Conservation (phyloP, 2,888 invertebrate species). For the Calliopum simillimum region DNA sequence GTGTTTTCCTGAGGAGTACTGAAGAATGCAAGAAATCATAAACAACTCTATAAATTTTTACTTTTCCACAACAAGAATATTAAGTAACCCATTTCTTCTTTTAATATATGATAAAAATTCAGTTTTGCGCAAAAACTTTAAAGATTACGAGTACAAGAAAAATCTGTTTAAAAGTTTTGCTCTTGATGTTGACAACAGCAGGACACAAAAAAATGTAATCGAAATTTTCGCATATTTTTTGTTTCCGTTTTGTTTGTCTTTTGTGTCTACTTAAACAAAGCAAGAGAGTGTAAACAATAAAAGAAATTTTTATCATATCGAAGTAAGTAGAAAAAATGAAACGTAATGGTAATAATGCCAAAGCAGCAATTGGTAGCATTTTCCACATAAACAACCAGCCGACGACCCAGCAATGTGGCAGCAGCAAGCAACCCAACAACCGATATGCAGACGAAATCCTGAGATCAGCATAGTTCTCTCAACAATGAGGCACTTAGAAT, state of each 20-base stretch:
- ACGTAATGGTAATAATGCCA: conserved; percentile 10
- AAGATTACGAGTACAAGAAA: too few relatives aligned
- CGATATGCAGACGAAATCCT: too few relatives aligned
- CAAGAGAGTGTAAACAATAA: background rate
- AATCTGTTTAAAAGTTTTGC: too few relatives aligned
- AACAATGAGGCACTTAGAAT: background rate
- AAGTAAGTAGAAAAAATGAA: background rate
- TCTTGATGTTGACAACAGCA: background rate
- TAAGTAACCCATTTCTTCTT: too few relatives aligned
- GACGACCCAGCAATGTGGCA: too few relatives aligned
- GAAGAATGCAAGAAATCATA: too few relatives aligned
- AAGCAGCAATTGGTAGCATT: conserved; percentile 14
- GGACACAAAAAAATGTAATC: conserved; percentile 2
- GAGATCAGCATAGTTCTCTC: background rate
- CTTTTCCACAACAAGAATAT: too few relatives aligned
- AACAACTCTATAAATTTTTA: too few relatives aligned
- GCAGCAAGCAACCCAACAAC: background rate
- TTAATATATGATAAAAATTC: too few relatives aligned
- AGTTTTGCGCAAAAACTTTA: too few relatives aligned
- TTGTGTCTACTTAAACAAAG: conserved; percentile 20
- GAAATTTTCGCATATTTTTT: background rate
- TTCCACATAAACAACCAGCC: background rate
- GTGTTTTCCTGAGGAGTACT: too few relatives aligned
- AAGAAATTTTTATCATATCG: background rate
- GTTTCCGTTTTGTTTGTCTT: conserved; percentile 6